Base-by-base conservation (phyloP, 64 coral and sea anemone species). In the Actinia tenebrosa region DNA sequence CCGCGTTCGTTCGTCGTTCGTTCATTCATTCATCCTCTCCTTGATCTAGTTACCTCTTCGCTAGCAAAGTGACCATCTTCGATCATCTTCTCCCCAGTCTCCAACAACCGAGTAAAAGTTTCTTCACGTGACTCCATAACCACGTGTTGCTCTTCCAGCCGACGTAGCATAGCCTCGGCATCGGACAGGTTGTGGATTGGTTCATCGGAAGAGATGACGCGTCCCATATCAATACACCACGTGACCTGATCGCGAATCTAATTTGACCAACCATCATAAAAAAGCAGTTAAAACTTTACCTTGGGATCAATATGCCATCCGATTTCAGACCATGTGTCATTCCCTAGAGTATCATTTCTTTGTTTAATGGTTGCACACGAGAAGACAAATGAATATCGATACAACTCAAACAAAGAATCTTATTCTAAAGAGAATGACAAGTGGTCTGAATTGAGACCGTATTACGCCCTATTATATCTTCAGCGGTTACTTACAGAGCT, bases 121-220 rank as follows among this genome's bases (percentile, higher is more conserved):
- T 98, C 96, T 22, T 98, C 96, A 17, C 96, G 71, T 3, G 96
- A 81, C 3, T 95, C 96, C 86, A 98, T 95, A 55, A 94, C 96
- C 15, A 89, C 83, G 62, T 94, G 93, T 68, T 90, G 81, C 52
- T 98, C 96, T n/a, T 95, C 96, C 30, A 94, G 86, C 85, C 86
- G 71, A 44, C 88, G 84, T 79, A 98, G 58, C 46, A 95, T 66
- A 18, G 87, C 66, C 79, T 98, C 92, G 15, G 92, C 96, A 61
- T 84, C 89, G 22, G 83, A 53, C 26, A 98, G 87, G 82, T 92
- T 89, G 89, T 98, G 89, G 18, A 94, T 89, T 11, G 90, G 85
- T 53, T 98, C 92, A 8, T 91, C 96, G 19, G 92, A 94, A 7
- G 86, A 89, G 60, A 98, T 89, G 25, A 90, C 83, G 10, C 93